Evolutionary conservation across 2,797 vertebrate genomes (phyloP).

Genomic region (Sarcoramphus papa): DNA sequence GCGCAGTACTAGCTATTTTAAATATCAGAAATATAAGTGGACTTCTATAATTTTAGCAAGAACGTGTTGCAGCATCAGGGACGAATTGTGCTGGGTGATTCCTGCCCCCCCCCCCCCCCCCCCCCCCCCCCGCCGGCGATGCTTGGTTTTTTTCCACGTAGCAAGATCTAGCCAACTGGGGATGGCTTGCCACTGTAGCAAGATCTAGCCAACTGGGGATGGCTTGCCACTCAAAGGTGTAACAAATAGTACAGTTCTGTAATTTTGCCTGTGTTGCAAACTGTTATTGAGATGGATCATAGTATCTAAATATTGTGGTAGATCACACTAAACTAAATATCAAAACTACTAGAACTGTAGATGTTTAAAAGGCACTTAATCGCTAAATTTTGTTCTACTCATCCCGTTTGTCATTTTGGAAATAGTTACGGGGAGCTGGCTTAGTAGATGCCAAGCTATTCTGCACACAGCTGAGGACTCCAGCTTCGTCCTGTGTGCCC

Average conservation of each 20-base stretch:
- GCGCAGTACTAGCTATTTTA: background rate
- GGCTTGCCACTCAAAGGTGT: background rate
- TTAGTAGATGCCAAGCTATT: background rate
- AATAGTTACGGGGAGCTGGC: background rate
- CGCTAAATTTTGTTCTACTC: background rate
- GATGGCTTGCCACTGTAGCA: background rate
- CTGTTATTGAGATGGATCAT: background rate
- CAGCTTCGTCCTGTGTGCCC: background rate
- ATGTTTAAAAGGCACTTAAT: background rate
- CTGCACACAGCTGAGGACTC: background rate
- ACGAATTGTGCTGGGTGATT: background rate
- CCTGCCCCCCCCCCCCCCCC: too few relatives aligned
- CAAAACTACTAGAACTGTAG: background rate
- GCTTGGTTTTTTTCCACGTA: accelerated
- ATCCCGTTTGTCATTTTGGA: background rate
- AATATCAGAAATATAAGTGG: background rate
- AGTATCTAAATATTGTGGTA: background rate
- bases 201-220: background rate
- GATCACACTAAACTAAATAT: background rate
- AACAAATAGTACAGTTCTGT: background rate
- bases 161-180: background rate
- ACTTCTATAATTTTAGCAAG: background rate
- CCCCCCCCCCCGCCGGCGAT: too few relatives aligned
- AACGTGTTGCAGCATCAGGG: background rate
- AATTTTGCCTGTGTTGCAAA: background rate